These are phyloP conservation scores for Phocides pigmalion DNA, from an alignment of 1,140 invertebrate genomes.

Conservation along the genomic window DNA sequence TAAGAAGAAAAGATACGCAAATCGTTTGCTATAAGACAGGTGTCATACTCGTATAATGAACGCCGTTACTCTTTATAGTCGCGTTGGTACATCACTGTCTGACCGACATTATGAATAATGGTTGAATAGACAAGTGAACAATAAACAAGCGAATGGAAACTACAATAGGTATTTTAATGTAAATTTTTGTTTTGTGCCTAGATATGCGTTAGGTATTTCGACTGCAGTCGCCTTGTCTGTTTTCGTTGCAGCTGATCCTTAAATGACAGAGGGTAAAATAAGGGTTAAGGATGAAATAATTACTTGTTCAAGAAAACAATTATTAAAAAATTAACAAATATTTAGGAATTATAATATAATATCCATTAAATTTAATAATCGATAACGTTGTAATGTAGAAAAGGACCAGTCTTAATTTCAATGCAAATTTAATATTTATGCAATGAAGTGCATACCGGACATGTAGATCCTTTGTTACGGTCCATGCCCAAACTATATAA, in stretches of 20 bases:
- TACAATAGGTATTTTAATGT: slow-evolving; percentile 1
- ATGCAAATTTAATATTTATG: too few relatives aligned
- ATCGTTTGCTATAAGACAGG: not conserved
- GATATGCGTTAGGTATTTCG: not conserved
- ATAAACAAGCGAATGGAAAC: not conserved
- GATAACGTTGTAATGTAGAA: too few relatives aligned
- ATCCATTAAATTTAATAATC: too few relatives aligned
- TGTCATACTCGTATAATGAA: not conserved
- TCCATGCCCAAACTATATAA: too few relatives aligned
- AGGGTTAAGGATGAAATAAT: too few relatives aligned
- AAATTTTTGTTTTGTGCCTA: slow-evolving; percentile 1
- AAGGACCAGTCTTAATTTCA: too few relatives aligned
- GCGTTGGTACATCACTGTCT: slow-evolving; percentile 3
- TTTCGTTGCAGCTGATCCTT: not conserved
- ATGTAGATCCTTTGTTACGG: too few relatives aligned
- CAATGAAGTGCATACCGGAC: too few relatives aligned
- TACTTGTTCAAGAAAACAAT: too few relatives aligned
- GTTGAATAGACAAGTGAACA: slow-evolving; percentile 5
- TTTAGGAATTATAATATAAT: too few relatives aligned
- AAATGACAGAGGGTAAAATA: too few relatives aligned
- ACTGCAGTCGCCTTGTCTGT: not conserved
- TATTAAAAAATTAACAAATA: too few relatives aligned
- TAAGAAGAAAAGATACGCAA: not conserved
- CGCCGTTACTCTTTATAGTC: not conserved
- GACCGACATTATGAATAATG: slow-evolving; percentile 5